Conservation (phyloP, 2,797 vertebrate species). For the Peromyscus aztecus region DNA sequence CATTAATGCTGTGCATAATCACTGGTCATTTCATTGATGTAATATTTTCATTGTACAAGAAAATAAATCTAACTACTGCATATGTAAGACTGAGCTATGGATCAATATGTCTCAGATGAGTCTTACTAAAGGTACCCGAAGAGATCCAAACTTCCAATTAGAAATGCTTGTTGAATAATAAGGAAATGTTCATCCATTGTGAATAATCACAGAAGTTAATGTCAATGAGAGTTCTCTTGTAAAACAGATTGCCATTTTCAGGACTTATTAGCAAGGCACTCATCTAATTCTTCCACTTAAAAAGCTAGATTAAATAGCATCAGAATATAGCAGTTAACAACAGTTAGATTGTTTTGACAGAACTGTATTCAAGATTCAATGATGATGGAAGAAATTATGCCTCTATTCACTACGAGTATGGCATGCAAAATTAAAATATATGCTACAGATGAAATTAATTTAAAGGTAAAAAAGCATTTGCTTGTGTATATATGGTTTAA, state of each 20-base stretch:
- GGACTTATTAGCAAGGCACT: neutral
- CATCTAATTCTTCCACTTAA: constrained; percentile 7
- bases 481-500: neutral
- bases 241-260: constrained; percentile 54
- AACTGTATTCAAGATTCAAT: constrained; percentile 17
- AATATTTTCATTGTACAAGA: too few relatives aligned
- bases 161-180: constrained; percentile 20
- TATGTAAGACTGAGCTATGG: too few relatives aligned
- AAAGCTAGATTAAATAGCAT: constrained; percentile 23
- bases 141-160: too few relatives aligned
- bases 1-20: too few relatives aligned
- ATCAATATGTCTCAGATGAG: too few relatives aligned
- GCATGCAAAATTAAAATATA: constrained; percentile 11
- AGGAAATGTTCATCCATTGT: constrained; percentile 21
- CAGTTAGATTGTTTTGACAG: neutral
- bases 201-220: constrained; percentile 31
- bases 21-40: too few relatives aligned
- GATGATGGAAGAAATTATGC: neutral
- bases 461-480: neutral
- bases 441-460: constrained; percentile 39
- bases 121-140: too few relatives aligned
- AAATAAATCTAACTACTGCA: too few relatives aligned
- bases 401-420: constrained; percentile 13
- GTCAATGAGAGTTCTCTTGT: constrained; percentile 14
- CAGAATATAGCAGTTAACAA: neutral